phyloP scores from a whole-genome alignment of 2,113 vertebrate species.

The Danio rerio region GRCz12tu NC_133183.1:22602001-22602500 shows the following conservation, averaged over 20 bases:
- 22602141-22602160: background rate
- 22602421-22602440: background rate
- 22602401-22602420: slow-evolving; percentile 42
- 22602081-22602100: too few relatives aligned
- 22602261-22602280: slow-evolving; percentile 56
- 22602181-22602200: background rate
- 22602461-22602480: background rate
- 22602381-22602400: slow-evolving; percentile 57
- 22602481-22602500: slow-evolving; percentile 32
- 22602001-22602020: too few relatives aligned
- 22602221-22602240: slow-evolving; percentile 40
- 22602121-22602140: background rate
- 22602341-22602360: slow-evolving; percentile 50
- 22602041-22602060: too few relatives aligned
- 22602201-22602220: slow-evolving; percentile 38
- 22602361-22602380: slow-evolving; percentile 50
- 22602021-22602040: too few relatives aligned
- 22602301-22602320: slow-evolving; percentile 56
- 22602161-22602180: slow-evolving; percentile 6
- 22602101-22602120: too few relatives aligned
- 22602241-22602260: slow-evolving; percentile 23
- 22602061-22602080: too few relatives aligned
- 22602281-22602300: slow-evolving; percentile 46
- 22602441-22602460: slow-evolving; percentile 26
- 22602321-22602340: slow-evolving; percentile 33